phyloP scores from a whole-genome alignment of 2,797 vertebrate genomes.

The Danio choprae region DNA sequence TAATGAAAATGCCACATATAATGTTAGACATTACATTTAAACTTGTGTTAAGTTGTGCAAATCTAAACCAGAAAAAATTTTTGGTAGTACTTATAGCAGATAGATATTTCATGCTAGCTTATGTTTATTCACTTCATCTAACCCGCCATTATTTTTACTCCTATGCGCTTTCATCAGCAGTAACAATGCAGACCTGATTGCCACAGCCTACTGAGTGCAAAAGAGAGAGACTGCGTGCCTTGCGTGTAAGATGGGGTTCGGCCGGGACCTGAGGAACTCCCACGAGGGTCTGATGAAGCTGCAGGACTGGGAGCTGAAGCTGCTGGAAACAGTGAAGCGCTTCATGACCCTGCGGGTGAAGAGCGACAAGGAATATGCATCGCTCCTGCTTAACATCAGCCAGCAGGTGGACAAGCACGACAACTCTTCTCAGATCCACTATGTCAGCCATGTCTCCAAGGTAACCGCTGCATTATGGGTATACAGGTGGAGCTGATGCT shows the following conservation, averaged over 20 bases:
- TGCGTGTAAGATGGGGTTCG: conserved; percentile 91
- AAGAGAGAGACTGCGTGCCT: conserved; percentile 58
- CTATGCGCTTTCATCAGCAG: conserved; percentile 18
- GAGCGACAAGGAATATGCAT: conserved; percentile 96
- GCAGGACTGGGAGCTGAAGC: conserved; percentile 96
- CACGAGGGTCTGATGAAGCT: conserved; percentile 95
- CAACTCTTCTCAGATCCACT: conserved; percentile 83
- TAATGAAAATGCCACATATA: too few species aligned
- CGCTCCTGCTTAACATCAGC: conserved; percentile 93
- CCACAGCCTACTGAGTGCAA: conserved; percentile 62
- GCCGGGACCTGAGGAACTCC: conserved; percentile 92
- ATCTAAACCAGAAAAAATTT: too few species aligned
- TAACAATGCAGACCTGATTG: conserved; percentile 78
- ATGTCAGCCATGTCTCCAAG: conserved; percentile 93
- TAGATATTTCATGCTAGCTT: not conserved
- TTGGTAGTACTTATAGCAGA: too few species aligned
- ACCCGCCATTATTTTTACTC: not conserved
- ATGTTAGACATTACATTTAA: not conserved
- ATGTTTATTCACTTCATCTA: not conserved
- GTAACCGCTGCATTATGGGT: conserved; percentile 70
- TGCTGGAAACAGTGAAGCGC: conserved; percentile 95
- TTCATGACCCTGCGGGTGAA: conserved; percentile 96
- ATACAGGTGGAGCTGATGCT: not conserved
- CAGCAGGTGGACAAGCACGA: conserved; percentile 94
- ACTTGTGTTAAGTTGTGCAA: not conserved